Conservation (phyloP, 2,797 vertebrate species). For the Hafferia zeledoni region DNA sequence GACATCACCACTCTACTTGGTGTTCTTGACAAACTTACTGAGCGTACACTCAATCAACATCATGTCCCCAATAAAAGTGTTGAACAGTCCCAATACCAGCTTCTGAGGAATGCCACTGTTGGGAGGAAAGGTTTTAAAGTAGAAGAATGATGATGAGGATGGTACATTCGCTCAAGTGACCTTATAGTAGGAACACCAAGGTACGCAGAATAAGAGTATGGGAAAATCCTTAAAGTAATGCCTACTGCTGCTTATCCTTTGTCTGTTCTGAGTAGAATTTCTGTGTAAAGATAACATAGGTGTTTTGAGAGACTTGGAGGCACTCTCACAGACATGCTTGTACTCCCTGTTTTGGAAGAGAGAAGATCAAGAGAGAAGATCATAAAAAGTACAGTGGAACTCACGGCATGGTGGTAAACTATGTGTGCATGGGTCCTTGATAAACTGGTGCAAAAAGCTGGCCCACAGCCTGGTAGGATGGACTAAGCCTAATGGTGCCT, state of each 20-base stretch:
- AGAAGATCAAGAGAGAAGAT: background rate
- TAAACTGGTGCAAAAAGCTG: background rate
- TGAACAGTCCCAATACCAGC: background rate
- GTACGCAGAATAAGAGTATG: background rate
- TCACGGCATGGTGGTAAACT: background rate
- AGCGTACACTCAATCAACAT: background rate
- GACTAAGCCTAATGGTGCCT: background rate
- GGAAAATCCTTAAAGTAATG: background rate
- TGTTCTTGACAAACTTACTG: background rate
- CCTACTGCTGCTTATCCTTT: background rate
- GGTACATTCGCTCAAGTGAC: background rate
- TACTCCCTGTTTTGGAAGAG: background rate
- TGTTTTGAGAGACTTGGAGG: background rate
- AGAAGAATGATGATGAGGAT: background rate
- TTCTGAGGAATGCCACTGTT: background rate
- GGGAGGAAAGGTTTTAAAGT: background rate
- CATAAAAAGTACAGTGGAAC: background rate
- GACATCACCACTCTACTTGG: background rate
- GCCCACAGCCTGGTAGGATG: background rate
- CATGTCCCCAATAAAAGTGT: rapidly evolving
- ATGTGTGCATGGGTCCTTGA: rapidly evolving
- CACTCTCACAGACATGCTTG: background rate
- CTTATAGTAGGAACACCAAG: background rate
- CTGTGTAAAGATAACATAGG: background rate
- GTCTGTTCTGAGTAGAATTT: background rate